Conservation (phyloP, 1,140 invertebrate species). For the Caerostris darwini region DNA sequence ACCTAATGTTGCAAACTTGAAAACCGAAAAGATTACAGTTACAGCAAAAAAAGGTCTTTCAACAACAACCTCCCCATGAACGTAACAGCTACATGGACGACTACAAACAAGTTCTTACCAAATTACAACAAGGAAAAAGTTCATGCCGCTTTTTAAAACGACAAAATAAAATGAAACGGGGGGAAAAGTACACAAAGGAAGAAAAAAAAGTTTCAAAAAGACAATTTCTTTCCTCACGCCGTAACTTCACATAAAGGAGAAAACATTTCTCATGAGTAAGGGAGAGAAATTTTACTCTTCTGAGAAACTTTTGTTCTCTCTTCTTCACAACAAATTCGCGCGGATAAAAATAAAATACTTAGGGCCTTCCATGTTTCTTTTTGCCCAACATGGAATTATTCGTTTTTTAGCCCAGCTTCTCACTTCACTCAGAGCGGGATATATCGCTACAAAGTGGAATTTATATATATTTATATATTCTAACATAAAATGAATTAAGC, state of each 20-base stretch:
- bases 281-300: constrained; percentile 5
- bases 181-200: neutral
- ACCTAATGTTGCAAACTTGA: neutral
- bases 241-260: neutral
- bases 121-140: neutral
- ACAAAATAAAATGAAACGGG: neutral
- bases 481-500: neutral
- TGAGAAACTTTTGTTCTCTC: neutral
- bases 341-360: constrained; percentile 30
- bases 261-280: constrained; percentile 17
- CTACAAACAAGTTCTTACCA: constrained; percentile 28
- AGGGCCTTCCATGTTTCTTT: neutral
- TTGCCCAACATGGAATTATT: neutral
- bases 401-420: neutral
- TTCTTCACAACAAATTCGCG: neutral
- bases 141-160: constrained; percentile 7
- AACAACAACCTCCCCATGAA: neutral
- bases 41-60: neutral
- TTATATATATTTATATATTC: neutral
- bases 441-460: no score
- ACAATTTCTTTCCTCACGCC: neutral
- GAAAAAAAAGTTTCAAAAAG: neutral
- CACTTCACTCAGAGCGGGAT: no score
- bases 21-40: neutral
- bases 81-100: neutral